Evolutionary conservation across 2,113 vertebrate species (phyloP).

Genomic region (Lepidiolamprologus cunningtoni): DNA sequence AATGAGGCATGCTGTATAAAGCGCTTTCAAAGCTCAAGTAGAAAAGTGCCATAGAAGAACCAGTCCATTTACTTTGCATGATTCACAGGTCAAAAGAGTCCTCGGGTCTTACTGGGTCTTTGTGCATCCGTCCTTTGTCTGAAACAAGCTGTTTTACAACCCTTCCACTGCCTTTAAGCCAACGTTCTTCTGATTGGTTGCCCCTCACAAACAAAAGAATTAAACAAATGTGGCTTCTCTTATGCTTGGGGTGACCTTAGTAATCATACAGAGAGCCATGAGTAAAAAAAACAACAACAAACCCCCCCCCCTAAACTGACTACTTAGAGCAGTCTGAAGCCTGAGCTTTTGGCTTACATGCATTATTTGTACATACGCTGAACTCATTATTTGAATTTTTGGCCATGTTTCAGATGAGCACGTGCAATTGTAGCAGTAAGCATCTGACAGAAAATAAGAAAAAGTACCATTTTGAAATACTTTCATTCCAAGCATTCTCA

Average conservation of each 20-base stretch:
- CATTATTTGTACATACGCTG: neutral
- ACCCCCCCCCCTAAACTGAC: fast-evolving
- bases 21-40: neutral
- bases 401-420: neutral
- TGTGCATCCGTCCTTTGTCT: fast-evolving
- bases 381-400: neutral
- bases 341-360: neutral
- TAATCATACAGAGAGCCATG: neutral
- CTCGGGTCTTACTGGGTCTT: neutral
- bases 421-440: neutral
- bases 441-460: neutral
- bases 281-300: neutral
- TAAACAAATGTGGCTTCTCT: neutral
- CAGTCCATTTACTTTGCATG: neutral
- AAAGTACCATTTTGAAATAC: neutral
- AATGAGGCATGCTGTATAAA: neutral
- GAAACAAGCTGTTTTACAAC: neutral
- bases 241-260: neutral
- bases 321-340: neutral
- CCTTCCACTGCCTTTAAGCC: neutral
- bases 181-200: neutral
- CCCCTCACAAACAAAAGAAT: neutral
- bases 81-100: neutral
- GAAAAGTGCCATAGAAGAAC: neutral
- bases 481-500: slow-evolving; percentile 16